Conservation (phyloP, 2,797 vertebrate genomes). For the Bucorvus abyssinicus region DNA sequence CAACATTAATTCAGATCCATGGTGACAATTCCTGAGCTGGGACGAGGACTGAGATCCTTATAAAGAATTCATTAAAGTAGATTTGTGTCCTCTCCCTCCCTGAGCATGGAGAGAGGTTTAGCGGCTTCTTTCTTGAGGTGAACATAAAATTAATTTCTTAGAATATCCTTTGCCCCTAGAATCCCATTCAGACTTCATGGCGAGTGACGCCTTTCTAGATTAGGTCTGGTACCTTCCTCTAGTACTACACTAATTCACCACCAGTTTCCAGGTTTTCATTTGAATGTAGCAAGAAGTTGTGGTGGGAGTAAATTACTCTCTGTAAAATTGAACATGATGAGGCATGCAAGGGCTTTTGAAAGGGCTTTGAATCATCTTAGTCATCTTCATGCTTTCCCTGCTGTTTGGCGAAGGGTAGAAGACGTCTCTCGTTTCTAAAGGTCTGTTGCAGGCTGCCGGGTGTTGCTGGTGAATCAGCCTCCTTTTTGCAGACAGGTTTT, state of each 20-base stretch:
- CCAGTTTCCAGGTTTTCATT: background rate
- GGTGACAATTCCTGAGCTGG: background rate
- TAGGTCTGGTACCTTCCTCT: background rate
- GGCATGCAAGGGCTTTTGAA: conserved; percentile 38
- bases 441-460: conserved; percentile 40
- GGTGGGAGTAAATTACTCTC: conserved; percentile 39
- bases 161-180: background rate
- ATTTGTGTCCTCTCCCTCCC: background rate
- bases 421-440: conserved; percentile 10
- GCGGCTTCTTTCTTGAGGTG: background rate
- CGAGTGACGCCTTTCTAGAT: background rate
- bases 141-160: background rate
- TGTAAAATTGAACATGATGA: conserved; percentile 35
- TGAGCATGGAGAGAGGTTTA: background rate
- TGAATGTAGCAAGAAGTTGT: conserved; percentile 3
- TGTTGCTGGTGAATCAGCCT: conserved; percentile 43
- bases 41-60: background rate
- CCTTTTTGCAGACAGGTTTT: background rate
- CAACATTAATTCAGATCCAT: background rate
- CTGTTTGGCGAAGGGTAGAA: conserved; percentile 48
- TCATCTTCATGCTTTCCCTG: conserved; percentile 53
- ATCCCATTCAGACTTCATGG: background rate
- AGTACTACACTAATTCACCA: background rate
- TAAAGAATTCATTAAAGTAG: background rate
- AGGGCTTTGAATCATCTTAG: conserved; percentile 51